Percentiles rank a stretch among this genome's conserved stretches.
Conservation (phyloP, 2,888 invertebrate species). For the Kuschelorhynchus macadamiae region DNA sequence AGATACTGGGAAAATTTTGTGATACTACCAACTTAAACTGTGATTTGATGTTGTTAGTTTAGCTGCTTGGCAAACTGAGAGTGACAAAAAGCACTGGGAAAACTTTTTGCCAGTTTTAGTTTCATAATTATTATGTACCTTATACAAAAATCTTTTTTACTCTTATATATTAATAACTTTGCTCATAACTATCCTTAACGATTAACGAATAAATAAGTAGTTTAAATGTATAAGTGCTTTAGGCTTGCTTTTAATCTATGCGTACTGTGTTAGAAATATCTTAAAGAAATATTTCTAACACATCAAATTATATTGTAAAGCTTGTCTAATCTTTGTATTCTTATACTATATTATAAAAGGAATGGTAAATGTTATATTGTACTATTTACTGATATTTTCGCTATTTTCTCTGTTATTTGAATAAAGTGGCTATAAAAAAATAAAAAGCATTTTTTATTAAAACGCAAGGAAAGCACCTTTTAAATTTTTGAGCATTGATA, state of each 20-base stretch:
- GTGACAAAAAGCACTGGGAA: constrained; percentile 67
- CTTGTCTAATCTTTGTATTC: constrained; percentile 67
- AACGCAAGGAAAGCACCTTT: too few species aligned
- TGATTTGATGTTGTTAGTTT: constrained; percentile 66
- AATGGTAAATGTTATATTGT: constrained; percentile 21
- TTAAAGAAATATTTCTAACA: constrained; percentile 14
- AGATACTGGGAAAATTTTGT: constrained; percentile 69
- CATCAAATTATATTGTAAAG: constrained; percentile 56
- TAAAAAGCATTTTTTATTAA: not conserved
- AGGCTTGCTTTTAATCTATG: constrained; percentile 23
- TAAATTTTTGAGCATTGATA: too few species aligned
- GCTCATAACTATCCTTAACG: constrained; percentile 39
- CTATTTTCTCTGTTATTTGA: constrained; percentile 57
- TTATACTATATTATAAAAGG: constrained; percentile 61
- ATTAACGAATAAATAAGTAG: constrained; percentile 18
- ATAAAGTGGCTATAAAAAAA: constrained; percentile 30
- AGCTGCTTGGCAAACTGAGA: constrained; percentile 53
- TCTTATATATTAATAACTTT: constrained; percentile 37
- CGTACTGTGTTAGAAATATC: not conserved
- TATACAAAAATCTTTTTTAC: constrained; percentile 48
- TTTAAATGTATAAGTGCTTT: constrained; percentile 26
- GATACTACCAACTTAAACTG: constrained; percentile 68
- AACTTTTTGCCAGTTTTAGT: constrained; percentile 65
- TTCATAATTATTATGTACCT: constrained; percentile 43
- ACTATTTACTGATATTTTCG: constrained; percentile 65